phyloP scores from a whole-genome alignment of 1,140 invertebrate genomes.

The Drosophila varians region DNA sequence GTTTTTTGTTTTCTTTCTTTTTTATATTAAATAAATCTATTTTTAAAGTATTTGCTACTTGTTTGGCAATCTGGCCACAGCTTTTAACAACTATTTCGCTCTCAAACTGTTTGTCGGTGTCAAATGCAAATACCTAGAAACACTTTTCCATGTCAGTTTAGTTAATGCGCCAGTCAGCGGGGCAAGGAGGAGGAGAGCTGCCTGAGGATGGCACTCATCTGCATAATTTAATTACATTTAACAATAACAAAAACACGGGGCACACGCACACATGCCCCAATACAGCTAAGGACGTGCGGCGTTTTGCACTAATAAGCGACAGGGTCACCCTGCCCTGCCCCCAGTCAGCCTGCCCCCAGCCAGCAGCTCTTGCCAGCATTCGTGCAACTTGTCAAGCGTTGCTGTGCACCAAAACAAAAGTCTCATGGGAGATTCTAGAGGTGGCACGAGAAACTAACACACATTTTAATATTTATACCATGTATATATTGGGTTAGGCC shows the following conservation, averaged over 20 bases:
- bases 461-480: background rate
- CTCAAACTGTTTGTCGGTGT: slow-evolving; percentile 45
- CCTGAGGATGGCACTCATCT: slow-evolving; percentile 65
- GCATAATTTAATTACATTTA: slow-evolving; percentile 80
- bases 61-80: slow-evolving; percentile 36
- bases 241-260: slow-evolving; percentile 69
- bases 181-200: slow-evolving; percentile 14
- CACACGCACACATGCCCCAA: slow-evolving; percentile 25
- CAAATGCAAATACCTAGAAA: slow-evolving; percentile 51
- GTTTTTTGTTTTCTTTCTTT: background rate
- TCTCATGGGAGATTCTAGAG: slow-evolving; percentile 42
- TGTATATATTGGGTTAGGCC: background rate
- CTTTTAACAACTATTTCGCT: background rate
- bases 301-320: slow-evolving; percentile 72
- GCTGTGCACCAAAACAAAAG: slow-evolving; percentile 43
- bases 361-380: background rate
- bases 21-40: background rate
- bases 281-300: slow-evolving; percentile 51
- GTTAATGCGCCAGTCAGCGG: slow-evolving; percentile 40
- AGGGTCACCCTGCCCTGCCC: slow-evolving; percentile 19
- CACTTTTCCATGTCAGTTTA: slow-evolving; percentile 67
- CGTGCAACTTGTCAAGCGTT: slow-evolving; percentile 54
- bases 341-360: background rate
- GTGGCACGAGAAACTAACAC: slow-evolving; percentile 5
- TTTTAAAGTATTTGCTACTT: background rate